A percentile compares a stretch with the other conserved stretches of the same genome.
Evolutionary conservation across 2,113 vertebrate genomes (phyloP).

Genomic region (Gnathonemus longibarbis): DNA sequence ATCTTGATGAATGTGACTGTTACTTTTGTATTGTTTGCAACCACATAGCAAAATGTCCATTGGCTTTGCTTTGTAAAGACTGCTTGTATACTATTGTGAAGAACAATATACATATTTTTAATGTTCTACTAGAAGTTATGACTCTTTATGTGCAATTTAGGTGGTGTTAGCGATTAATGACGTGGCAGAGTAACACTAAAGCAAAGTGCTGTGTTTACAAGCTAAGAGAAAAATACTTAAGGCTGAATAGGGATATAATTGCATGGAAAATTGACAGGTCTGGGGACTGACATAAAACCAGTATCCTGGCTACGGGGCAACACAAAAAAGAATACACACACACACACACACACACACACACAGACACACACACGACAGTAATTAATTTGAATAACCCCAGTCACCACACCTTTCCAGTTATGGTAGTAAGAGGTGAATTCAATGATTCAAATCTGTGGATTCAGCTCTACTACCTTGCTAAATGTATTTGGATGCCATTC

Average conservation of each 20-base stretch:
- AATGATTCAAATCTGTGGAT: not conserved
- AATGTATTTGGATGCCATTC: not conserved
- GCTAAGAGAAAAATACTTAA: not conserved
- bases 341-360: not conserved
- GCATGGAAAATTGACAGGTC: not conserved
- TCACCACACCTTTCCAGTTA: not conserved
- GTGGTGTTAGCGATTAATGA: not conserved
- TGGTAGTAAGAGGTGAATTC: not conserved
- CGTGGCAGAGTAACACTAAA: not conserved
- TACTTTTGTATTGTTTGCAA: not conserved
- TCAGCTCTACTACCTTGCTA: not conserved
- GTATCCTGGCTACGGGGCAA: not conserved
- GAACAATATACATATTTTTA: not conserved
- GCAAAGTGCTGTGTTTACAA: not conserved
- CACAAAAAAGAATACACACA: not conserved
- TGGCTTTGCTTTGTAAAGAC: not conserved
- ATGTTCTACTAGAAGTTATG: not conserved
- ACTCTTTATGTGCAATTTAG: not conserved
- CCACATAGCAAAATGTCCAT: not conserved
- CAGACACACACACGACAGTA: not conserved
- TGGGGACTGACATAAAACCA: not conserved
- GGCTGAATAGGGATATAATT: not conserved
- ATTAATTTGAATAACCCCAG: not conserved
- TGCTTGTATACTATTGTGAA: not conserved
- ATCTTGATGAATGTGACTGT: not conserved